Evolutionary conservation across 2,888 invertebrate genomes (phyloP).

Genomic region (Fissipunctia ypsillon): DNA sequence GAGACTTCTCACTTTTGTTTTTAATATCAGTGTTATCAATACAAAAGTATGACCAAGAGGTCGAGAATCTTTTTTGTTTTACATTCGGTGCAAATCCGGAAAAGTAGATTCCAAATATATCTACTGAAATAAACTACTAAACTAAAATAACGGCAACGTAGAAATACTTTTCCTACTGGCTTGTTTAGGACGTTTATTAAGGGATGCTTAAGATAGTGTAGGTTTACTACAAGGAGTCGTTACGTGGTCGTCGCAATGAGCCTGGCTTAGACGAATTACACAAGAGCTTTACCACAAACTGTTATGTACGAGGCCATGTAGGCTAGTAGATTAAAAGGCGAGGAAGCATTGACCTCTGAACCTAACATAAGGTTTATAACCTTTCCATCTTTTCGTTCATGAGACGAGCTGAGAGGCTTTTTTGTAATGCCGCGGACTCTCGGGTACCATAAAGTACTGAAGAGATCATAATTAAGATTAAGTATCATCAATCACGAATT

Average conservation of each 20-base stretch:
- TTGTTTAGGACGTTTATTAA: conserved; percentile 43
- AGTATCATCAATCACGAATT: conserved; percentile 23
- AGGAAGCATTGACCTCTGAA: conserved; percentile 38
- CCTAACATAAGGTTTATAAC: conserved; percentile 47
- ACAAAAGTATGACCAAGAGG: conserved; percentile 23
- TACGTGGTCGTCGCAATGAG: conserved; percentile 30
- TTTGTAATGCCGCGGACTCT: conserved; percentile 14
- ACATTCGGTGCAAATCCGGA: conserved; percentile 42
- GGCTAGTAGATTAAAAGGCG: conserved; percentile 31
- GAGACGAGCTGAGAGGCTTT: conserved; percentile 14
- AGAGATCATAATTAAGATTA: conserved; percentile 53
- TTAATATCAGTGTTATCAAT: conserved; percentile 22
- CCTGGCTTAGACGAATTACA: conserved; percentile 42
- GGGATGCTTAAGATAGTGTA: conserved; percentile 21
- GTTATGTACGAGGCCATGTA: conserved; percentile 29
- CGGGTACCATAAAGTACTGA: conserved; percentile 23
- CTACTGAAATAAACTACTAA: conserved; percentile 16
- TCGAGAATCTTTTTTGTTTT: conserved; percentile 28
- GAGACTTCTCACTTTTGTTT: conserved; percentile 18
- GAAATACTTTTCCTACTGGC: conserved; percentile 15
- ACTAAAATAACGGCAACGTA: conserved; percentile 2
- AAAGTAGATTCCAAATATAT: conserved; percentile 28
- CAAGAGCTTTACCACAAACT: conserved; percentile 25
- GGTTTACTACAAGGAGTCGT: conserved; percentile 34
- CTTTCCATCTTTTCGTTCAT: conserved; percentile 29